Conservation (phyloP, 2,113 vertebrate genomes). For the Chitala chitala region DNA sequence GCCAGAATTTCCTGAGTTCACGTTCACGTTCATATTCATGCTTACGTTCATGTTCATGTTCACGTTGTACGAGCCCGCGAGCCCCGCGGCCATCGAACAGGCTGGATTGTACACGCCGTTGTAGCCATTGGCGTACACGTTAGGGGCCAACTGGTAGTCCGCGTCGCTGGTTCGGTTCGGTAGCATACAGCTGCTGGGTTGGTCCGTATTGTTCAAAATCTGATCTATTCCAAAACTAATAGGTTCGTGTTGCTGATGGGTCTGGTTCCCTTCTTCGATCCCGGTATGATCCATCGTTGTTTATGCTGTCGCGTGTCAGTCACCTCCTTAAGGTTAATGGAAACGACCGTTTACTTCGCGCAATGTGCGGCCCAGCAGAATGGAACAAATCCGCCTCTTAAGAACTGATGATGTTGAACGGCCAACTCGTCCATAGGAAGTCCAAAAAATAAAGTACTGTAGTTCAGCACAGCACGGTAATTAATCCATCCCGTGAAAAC, state of each 20-base stretch:
- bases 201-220: constrained; percentile 80
- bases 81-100: constrained; percentile 69
- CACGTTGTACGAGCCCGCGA: constrained; percentile 71
- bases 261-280: constrained; percentile 72
- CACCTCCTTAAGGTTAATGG: constrained; percentile 25
- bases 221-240: constrained; percentile 90
- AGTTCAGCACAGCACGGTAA: constrained; percentile 10
- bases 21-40: constrained; percentile 74
- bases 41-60: constrained; percentile 82
- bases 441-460: constrained; percentile 10
- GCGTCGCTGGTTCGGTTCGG: constrained; percentile 63
- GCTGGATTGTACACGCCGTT: constrained; percentile 71
- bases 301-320: constrained; percentile 1
- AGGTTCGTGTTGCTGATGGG: constrained; percentile 75
- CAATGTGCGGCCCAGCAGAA: neutral
- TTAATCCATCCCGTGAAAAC: constrained; percentile 35
- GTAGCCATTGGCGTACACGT: constrained; percentile 70
- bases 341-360: neutral
- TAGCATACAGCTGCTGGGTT: constrained; percentile 67
- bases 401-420: constrained; percentile 17
- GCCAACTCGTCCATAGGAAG: constrained; percentile 31
- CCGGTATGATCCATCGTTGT: constrained; percentile 73
- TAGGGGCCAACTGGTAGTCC: constrained; percentile 66
- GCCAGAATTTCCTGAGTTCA: constrained; percentile 64
- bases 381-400: neutral